Evolutionary conservation across 2,888 invertebrate species (phyloP), one percentile per base, ranked within the genome.

Genomic region (Andrena bucephala): DNA sequence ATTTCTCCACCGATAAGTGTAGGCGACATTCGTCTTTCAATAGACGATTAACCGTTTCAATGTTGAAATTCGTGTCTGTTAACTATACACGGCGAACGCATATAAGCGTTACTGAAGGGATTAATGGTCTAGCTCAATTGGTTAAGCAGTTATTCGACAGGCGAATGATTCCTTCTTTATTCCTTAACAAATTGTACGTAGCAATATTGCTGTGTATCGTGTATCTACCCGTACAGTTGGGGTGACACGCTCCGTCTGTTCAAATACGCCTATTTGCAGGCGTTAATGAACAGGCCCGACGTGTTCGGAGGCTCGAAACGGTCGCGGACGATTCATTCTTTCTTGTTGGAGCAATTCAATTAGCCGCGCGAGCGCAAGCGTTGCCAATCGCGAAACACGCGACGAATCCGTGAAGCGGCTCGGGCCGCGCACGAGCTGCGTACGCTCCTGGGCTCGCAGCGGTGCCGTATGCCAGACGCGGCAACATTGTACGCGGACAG

Each of bases 401-500:
- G 83, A 84, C 83, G 85, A 83, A 78, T 70, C 86, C 84, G 86
- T 86, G 69, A 83, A 85, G 76, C 67, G 83, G 76, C 62, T 77
- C 65, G 77, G 82, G 85, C 81, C 84, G 85, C 83, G 79, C 85
- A 66, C 81, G 83, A 57, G 31, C 74, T 79, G 77, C 82, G 67
- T 89, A 89, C 89, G 89, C 83, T 85, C 89, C 89, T 89, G 89
- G 79, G 62, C 50, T 65, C 52, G 80, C 78, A 78, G 66, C 80
- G 85, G 57, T 85, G 86, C 83, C 73, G 81, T 75, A 77, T 77
- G 65, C 62, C 80, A 88, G 86, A 89, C 85, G 87, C 90, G 90
- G 91, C 90, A 92, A 91, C 90, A 91, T 90, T 91, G 91, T 89
- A 89, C 84, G 80, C 85, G 84, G 76, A 69, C 59, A 71, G 81